Base-by-base conservation (phyloP, 2,888 invertebrate genomes). In the Trichogramma dendrolimi region DNA sequence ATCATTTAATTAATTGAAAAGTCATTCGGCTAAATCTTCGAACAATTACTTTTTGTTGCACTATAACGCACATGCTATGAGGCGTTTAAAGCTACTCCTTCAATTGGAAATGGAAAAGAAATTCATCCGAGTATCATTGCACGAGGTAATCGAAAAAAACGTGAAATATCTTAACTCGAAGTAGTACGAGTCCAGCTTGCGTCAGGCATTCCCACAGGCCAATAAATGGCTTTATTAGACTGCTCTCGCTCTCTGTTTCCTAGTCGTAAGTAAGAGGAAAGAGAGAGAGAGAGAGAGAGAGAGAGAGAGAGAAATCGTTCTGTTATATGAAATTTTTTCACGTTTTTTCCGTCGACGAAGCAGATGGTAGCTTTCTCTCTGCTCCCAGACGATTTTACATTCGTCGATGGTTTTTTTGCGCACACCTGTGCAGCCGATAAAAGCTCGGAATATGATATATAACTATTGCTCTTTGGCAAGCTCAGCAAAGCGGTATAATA, bases 201-300 rank as follows among this genome's bases (percentile, higher is more conserved):
- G 52, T 52, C 58, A 46, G 58, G 10, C 46, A 59, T 46, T 68
- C 63, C 52, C 27, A 7, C 10, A 11, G 5, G n/a, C 5, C 48
- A n/a, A 11, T 48, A 14, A 5, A 6, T 48, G 4, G 11, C 11
- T 11, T 6, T 6, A 48, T 48, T 48, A 11, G 11, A 6, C 48
- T 48, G 48, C 1, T 11, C 27, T 14, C 27, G 11, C 48, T 48
- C 5, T 48, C 11, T 6, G 48, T 14, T 11, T 6, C 27, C 5
- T 11, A 11, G 5, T 6, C 5, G 27, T 5, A 47, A 8, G 11
- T 7, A 48, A 27, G 27, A 7, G 11, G 4, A n/a, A 27, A 48
- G 0, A 7, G 48, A 48, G 47, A 11, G 46, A 10, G 5, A 7
- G 11, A 11, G 11, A 11, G 46, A 46, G 46, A 6, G 5, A 46